Percentiles rank a stretch among this genome's conserved stretches.
phyloP scores from a whole-genome alignment of 1,140 invertebrate genomes.

The Scylla paramamosain region DNA sequence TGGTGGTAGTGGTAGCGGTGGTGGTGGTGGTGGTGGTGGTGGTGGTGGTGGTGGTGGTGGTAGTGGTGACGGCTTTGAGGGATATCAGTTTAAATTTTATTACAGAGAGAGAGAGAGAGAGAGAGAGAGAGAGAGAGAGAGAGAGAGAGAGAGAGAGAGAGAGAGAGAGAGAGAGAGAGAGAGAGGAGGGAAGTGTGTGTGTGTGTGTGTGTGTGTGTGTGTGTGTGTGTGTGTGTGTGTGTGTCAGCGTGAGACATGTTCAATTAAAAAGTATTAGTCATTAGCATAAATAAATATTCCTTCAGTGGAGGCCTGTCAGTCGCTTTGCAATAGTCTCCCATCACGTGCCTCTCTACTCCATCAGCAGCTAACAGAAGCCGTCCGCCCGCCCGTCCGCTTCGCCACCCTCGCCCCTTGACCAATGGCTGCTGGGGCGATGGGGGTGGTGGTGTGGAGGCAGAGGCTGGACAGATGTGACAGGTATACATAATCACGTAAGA shows the following conservation, averaged over 20 bases:
- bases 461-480: neutral
- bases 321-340: neutral
- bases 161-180: too few relatives aligned
- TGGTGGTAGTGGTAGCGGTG: neutral
- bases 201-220: too few relatives aligned
- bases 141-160: neutral
- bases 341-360: too few relatives aligned
- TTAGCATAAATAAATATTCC: neutral
- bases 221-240: too few relatives aligned
- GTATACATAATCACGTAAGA: too few relatives aligned
- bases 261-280: neutral
- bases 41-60: neutral
- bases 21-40: neutral
- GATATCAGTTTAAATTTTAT: neutral
- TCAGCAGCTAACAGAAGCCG: too few relatives aligned
- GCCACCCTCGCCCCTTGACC: too few relatives aligned
- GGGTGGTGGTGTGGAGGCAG: neutral
- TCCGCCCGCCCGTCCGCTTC: too few relatives aligned
- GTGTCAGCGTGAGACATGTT: neutral
- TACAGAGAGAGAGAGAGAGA: neutral
- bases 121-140: constrained; percentile 3
- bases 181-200: too few relatives aligned
- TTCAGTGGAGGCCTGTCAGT: neutral
- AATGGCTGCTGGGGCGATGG: neutral
- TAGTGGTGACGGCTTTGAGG: neutral